phyloP scores from a whole-genome alignment of 2,113 vertebrate genomes.

The Cyanoramphus novaezelandiae region DNA sequence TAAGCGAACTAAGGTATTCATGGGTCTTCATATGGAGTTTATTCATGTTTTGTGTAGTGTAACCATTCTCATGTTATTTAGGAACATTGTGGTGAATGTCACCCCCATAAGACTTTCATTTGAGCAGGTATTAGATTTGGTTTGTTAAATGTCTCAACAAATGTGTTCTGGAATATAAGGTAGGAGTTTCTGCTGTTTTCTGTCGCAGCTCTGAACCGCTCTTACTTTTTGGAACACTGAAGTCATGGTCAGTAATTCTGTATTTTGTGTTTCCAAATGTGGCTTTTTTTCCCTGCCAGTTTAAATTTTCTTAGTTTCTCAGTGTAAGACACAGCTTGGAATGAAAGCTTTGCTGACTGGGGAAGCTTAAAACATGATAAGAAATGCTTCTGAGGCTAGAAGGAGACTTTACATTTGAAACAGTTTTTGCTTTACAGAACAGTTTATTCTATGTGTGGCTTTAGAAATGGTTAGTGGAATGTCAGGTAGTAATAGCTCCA shows the following conservation, averaged over 20 bases:
- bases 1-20: background rate
- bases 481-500: background rate
- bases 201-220: background rate
- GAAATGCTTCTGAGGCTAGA: background rate
- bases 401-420: background rate
- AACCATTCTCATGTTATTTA: background rate
- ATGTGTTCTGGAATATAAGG: background rate
- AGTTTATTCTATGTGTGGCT: background rate
- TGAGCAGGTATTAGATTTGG: background rate
- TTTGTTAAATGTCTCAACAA: background rate
- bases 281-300: background rate
- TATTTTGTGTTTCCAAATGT: background rate
- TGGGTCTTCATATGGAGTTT: background rate
- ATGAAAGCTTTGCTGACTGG: background rate
- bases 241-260: background rate
- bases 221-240: background rate
- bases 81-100: background rate
- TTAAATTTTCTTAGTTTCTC: background rate
- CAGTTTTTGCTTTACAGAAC: background rate
- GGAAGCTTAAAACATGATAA: background rate
- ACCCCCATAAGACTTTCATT: background rate
- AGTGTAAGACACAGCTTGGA: background rate
- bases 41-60: background rate
- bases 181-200: background rate
- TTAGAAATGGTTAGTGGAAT: background rate